These are phyloP conservation scores for Dynastes grantii DNA, from an alignment of 2,888 invertebrate genomes.

Conservation along the genomic window DNA sequence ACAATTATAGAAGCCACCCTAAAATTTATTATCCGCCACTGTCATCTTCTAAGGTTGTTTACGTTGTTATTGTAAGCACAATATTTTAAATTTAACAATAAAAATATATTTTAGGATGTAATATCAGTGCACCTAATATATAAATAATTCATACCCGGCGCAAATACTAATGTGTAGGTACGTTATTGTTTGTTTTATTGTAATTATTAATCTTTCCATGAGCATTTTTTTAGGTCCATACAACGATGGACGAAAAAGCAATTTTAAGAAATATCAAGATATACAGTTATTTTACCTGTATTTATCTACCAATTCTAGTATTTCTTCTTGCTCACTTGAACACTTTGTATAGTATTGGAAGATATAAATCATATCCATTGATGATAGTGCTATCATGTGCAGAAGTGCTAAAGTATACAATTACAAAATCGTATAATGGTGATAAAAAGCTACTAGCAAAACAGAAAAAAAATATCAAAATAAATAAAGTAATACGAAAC, in stretches of 20 bases:
- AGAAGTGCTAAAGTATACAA: conserved; percentile 73
- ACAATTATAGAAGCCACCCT: too few species aligned
- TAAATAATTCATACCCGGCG: too few species aligned
- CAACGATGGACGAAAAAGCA: conserved; percentile 25
- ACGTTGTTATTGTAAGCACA: too few species aligned
- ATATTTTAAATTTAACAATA: too few species aligned
- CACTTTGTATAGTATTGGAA: conserved; percentile 76
- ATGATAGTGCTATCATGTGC: conserved; percentile 68
- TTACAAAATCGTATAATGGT: conserved; percentile 55
- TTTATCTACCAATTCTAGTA: conserved; percentile 76
- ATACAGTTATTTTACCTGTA: conserved; percentile 75
- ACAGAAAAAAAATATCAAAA: conserved; percentile 60
- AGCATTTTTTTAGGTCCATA: neutral
- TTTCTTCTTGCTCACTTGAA: conserved; percentile 75
- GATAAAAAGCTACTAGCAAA: conserved; percentile 51
- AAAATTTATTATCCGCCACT: too few species aligned
- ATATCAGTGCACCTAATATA: too few species aligned
- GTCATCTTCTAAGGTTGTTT: too few species aligned
- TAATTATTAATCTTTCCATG: neutral
- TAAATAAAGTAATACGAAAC: conserved; percentile 73
- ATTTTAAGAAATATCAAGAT: conserved; percentile 58
- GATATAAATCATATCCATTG: conserved; percentile 70
- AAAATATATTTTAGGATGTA: too few species aligned
- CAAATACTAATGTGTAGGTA: too few species aligned
- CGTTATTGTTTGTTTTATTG: too few species aligned